Base-by-base conservation (phyloP, 1,140 invertebrate species). In the Dendrolimus kikuchii region DNA sequence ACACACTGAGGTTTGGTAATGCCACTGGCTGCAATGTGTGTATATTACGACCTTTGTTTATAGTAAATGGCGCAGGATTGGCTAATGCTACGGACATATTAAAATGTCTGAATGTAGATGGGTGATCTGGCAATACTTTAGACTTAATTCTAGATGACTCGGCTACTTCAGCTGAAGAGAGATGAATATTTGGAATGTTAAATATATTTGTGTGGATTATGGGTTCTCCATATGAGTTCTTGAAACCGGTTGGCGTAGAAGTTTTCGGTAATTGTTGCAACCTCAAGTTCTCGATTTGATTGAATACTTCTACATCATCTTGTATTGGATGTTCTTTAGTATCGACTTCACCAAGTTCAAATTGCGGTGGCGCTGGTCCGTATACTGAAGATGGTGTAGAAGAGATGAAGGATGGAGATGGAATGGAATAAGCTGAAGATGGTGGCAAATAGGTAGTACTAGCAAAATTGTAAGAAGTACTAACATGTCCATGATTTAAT, bases 1-100 rank as follows among this genome's bases (percentile, higher is more conserved):
- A 81, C 23, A 86, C 72, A 62, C 86, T 90, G 7, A 90, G 67
- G 58, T 88, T 89, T 2, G 89, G 89, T 59, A 90, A 72, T 6
- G 89, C 89, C 40, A 90, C 87, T 8, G 87, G 87, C 56, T 87
- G 81, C 46, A 88, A 62, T 6, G 86, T 83, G 51, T 86, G 83
- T 61, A 88, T 86, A 60, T 81, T 79, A 68, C 81, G 75, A 10
- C 76, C 77, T 66, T 63, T 77, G 54, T 82, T 83, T 43, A 81
- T 66, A 39, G 68, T 72, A 62, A 86, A 86, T 46, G 80, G 81
- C n/a, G 84, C 72, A 38, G 82, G 80, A 59, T 80, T 84, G 39
- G 77, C 68, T 36, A 82, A 56, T 5, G 80, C 71, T 59, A 81
- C 55, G 7, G 76, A 73, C 41, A 58, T 59, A 59, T 81, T 81